These are phyloP conservation scores for Poicephalus meyeri DNA, from an alignment of 2,113 vertebrate genomes.

Conservation along the genomic window DNA sequence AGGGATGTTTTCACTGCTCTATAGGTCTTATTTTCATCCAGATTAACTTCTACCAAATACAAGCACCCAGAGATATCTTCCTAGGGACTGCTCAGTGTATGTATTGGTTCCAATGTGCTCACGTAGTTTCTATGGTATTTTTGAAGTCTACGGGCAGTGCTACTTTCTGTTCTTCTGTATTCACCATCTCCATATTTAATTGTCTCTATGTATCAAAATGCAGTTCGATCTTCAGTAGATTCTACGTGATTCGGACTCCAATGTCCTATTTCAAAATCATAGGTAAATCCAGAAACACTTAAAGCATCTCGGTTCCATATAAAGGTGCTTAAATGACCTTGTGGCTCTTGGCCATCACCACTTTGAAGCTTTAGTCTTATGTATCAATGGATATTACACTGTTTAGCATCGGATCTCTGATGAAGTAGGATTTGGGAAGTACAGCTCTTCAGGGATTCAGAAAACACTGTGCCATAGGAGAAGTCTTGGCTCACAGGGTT, in stretches of 20 bases:
- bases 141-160: not conserved
- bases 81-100: not conserved
- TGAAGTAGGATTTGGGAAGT: not conserved
- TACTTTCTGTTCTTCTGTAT: not conserved
- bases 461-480: not conserved
- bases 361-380: not conserved
- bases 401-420: not conserved
- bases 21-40: constrained; percentile 37
- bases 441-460: not conserved
- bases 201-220: not conserved
- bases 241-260: not conserved
- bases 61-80: not conserved
- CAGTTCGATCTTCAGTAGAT: not conserved
- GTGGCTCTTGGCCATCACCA: not conserved
- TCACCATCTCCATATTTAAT: not conserved
- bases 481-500: not conserved
- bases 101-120: not conserved
- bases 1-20: constrained; percentile 65
- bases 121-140: not conserved
- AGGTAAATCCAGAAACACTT: not conserved
- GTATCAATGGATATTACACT: not conserved
- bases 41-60: constrained; percentile 41
- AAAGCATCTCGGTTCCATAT: not conserved
- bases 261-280: not conserved
- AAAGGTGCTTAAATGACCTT: not conserved